Evolutionary conservation across 2,113 vertebrate genomes (phyloP).

Genomic region (Macaca nemestrina): DNA sequence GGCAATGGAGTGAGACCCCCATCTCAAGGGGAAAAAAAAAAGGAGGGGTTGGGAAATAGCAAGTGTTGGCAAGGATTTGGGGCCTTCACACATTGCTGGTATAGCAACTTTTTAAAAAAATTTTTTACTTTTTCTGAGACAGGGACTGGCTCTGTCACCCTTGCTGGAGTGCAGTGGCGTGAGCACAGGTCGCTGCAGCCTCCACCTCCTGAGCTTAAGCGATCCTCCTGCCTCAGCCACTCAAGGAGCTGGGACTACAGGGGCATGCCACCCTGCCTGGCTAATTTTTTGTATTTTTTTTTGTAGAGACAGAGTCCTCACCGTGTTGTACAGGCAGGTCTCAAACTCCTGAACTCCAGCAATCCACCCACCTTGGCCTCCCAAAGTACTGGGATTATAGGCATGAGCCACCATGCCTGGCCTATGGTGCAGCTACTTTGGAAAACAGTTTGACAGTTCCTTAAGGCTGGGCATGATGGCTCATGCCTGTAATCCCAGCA

Average conservation of each 20-base stretch:
- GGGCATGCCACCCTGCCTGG: background rate
- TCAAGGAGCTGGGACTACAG: background rate
- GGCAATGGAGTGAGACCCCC: background rate
- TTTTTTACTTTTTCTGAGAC: background rate
- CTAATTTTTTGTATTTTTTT: background rate
- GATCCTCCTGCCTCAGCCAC: background rate
- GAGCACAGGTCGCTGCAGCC: background rate
- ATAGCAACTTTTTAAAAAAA: background rate
- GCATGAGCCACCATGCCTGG: background rate
- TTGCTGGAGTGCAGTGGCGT: background rate
- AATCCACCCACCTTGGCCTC: background rate
- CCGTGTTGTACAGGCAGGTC: background rate
- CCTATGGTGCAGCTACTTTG: background rate
- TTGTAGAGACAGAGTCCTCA: background rate
- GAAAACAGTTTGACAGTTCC: too few relatives aligned
- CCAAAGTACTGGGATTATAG: background rate
- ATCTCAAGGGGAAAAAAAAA: background rate
- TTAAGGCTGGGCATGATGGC: too few relatives aligned
- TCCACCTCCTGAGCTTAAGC: background rate
- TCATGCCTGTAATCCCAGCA: background rate
- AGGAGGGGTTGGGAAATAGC: background rate
- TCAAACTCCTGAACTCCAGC: background rate
- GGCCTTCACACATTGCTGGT: background rate
- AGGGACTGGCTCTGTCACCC: background rate
- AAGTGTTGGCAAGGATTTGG: background rate